phyloP scores from a whole-genome alignment of 2,113 vertebrate species.

The Talpa occidentalis region DNA sequence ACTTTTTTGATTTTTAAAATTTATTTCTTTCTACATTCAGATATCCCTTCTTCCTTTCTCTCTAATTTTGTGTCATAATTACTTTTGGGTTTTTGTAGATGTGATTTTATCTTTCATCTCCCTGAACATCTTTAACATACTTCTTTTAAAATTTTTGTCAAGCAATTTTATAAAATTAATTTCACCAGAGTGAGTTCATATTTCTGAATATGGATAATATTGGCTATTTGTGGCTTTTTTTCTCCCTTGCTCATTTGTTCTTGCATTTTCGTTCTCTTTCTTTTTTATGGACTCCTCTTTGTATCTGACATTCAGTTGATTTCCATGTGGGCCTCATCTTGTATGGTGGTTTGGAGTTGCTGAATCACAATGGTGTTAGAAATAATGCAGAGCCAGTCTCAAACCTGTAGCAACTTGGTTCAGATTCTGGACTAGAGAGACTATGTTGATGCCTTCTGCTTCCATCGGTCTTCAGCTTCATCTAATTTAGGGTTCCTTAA shows the following conservation, averaged over 20 bases:
- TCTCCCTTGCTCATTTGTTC: neutral
- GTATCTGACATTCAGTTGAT: neutral
- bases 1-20: neutral
- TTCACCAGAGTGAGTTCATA: neutral
- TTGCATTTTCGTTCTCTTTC: neutral
- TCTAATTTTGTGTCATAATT: conserved; percentile 21
- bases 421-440: neutral
- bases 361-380: neutral
- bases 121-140: neutral
- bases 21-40: neutral
- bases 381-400: neutral
- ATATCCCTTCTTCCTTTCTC: neutral
- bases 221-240: neutral
- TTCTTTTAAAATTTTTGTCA: conserved; percentile 26
- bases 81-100: conserved; percentile 11
- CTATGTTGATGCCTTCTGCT: neutral
- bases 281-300: neutral
- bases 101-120: conserved; percentile 13
- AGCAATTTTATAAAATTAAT: conserved; percentile 48
- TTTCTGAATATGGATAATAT: conserved; percentile 18
- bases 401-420: neutral
- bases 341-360: neutral
- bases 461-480: neutral
- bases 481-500: neutral
- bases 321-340: neutral